phyloP scores from a whole-genome alignment of 2,113 vertebrate genomes.

The Lepidothrix coronata region DNA sequence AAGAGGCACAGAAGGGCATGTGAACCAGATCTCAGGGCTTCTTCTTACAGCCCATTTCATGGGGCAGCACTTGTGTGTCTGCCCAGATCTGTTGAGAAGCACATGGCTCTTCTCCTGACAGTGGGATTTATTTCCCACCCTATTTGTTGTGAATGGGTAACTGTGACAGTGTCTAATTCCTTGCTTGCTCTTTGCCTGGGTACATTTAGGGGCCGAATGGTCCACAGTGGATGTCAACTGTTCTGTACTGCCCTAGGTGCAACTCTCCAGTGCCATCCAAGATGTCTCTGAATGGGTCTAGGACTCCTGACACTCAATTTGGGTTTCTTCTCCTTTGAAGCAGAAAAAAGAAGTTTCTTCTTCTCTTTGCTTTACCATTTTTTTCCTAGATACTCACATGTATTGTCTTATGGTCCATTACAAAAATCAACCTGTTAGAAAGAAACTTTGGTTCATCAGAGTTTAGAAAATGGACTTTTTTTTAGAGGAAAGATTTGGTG shows the following conservation, averaged over 20 bases:
- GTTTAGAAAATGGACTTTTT: neutral
- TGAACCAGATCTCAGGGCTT: neutral
- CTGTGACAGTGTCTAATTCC: neutral
- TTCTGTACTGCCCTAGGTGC: neutral
- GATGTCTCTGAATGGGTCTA: neutral
- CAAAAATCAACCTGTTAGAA: neutral
- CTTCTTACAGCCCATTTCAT: neutral
- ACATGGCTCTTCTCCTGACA: neutral
- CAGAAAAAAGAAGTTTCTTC: neutral
- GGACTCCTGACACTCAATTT: neutral
- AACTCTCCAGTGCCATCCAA: neutral
- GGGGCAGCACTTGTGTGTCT: neutral
- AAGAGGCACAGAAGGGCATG: neutral
- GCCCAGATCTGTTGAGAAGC: neutral
- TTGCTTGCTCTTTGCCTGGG: neutral
- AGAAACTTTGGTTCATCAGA: neutral
- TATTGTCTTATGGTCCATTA: neutral
- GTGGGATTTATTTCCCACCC: neutral
- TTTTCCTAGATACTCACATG: neutral
- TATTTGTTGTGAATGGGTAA: neutral
- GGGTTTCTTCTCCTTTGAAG: neutral
- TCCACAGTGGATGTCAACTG: neutral
- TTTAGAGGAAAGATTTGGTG: neutral
- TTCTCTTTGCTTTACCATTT: neutral
- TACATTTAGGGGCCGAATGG: neutral